Conservation (phyloP, 1,140 invertebrate species). For the Drosophila obscura region DNA sequence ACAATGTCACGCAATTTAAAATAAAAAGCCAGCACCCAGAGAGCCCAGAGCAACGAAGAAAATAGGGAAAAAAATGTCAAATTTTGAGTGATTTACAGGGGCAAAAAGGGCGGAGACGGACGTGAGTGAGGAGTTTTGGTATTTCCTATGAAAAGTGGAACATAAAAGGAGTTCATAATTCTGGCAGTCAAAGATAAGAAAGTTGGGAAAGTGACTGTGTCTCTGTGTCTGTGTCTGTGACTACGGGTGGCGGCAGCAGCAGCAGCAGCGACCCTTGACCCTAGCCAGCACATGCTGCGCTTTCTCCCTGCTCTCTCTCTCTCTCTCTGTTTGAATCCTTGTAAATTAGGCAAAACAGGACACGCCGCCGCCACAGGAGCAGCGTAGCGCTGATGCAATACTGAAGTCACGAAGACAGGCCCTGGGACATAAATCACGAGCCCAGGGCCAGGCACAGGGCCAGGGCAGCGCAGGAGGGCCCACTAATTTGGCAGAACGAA, state of each 20-base stretch:
- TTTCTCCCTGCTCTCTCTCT: constrained; percentile 9
- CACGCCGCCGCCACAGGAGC: constrained; percentile 27
- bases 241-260: constrained; percentile 18
- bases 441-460: background rate
- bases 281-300: constrained; percentile 43
- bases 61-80: constrained; percentile 68
- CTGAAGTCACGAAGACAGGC: constrained; percentile 19
- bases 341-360: constrained; percentile 73
- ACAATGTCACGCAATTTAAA: constrained; percentile 83
- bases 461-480: too few relatives aligned
- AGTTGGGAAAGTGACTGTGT: constrained; percentile 50
- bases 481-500: constrained; percentile 76
- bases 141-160: constrained; percentile 62
- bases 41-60: background rate
- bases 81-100: constrained; percentile 83
- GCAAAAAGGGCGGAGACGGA: constrained; percentile 7
- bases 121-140: constrained; percentile 2
- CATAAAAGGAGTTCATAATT: constrained; percentile 74
- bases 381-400: constrained; percentile 24
- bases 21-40: constrained; percentile 19
- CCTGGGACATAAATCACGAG: constrained; percentile 65
- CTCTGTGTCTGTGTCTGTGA: constrained; percentile 6
- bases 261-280: constrained; percentile 17
- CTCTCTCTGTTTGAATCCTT: constrained; percentile 10
- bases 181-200: constrained; percentile 48